Base-by-base conservation (phyloP, 2,113 vertebrate genomes). In the Fregetta grallaria region DNA sequence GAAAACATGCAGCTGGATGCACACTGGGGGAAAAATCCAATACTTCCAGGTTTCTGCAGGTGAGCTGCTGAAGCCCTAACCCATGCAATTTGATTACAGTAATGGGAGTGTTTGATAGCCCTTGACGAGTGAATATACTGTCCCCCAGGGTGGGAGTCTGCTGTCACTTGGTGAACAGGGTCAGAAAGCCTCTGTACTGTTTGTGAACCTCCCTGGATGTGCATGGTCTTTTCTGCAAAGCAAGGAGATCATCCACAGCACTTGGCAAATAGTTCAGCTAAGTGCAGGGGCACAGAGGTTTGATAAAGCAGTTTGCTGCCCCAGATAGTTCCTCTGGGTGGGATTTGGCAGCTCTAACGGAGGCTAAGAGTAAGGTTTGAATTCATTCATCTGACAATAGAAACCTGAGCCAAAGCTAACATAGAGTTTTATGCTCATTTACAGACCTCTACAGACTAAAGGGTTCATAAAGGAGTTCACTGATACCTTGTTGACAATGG, bases 321-420 rank as follows among this genome's bases (percentile, higher is more conserved):
- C 94, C 63, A 67, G 92, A 95, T 95, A 84, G 90, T 81, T 96
- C 95, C 94, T 97, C 76, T 93, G 96, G 72, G 90, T 96, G 90
- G 96, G 95, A 96, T 96, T 97, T 97, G 96, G 96, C 95, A 92
- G 92, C 82, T 86, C 38, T 92, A 23, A 86, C 47, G 27, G 74
- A 90, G 92, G 90, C 90, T 80, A 75, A 94, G 90, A 94, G 75
- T 70, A 93, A 92, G 90, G 78, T 90, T 96, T 92, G 94, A 94
- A 96, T 95, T 93, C 93, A 95, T 97, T 96, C 92, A 96, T 96
- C 94, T 96, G 95, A 97, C 95, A 96, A 94, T 95, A 95, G 96
- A 94, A 97, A 97, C 75, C 44, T 25, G 95, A 97, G 96, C 96
- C 96, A 97, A 97, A 96, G 88, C 92, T 97, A 97, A 97, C 96